A percentile compares a stretch with the other conserved stretches of the same genome.
Evolutionary conservation across 2,797 vertebrate genomes (phyloP).

Genomic region (Geotrypetes seraphini): DNA sequence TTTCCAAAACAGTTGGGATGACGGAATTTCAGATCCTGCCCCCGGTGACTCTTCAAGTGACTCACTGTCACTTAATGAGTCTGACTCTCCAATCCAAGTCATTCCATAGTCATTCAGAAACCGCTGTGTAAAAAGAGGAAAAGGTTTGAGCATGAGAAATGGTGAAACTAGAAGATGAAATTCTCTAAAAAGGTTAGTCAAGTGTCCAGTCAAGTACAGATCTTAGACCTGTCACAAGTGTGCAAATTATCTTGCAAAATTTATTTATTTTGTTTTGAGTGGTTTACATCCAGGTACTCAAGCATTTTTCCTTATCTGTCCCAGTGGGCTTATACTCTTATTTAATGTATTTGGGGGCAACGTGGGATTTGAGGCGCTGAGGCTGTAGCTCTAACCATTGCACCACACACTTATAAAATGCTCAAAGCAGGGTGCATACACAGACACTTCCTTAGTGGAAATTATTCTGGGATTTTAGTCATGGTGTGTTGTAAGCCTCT

Average conservation of each 20-base stretch:
- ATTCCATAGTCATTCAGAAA: conserved; percentile 77
- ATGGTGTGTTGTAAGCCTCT: too few species aligned
- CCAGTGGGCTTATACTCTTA: too few species aligned
- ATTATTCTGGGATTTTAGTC: not conserved
- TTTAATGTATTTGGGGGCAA: too few species aligned
- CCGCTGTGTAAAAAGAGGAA: conserved; percentile 27
- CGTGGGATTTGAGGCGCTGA: too few species aligned
- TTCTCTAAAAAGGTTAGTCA: not conserved
- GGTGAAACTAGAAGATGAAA: too few species aligned
- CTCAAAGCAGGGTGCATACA: not conserved
- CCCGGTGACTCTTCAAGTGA: conserved; percentile 2
- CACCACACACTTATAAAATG: too few species aligned
- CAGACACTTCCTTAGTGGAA: not conserved
- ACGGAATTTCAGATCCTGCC: conserved; percentile 6
- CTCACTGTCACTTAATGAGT: not conserved
- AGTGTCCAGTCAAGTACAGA: not conserved
- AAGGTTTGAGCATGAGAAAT: not conserved
- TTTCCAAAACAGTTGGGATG: conserved; percentile 18
- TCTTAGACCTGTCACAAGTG: not conserved
- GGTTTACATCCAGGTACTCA: too few species aligned
- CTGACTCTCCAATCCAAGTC: conserved; percentile 67
- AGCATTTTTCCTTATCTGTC: too few species aligned
- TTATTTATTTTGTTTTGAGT: too few species aligned
- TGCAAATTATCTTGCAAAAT: too few species aligned
- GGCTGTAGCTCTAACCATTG: too few species aligned